Evolutionary conservation across 2,797 vertebrate species (phyloP), one percentile per base, ranked within the genome.

Genomic region (Enteromius argenteus): DNA sequence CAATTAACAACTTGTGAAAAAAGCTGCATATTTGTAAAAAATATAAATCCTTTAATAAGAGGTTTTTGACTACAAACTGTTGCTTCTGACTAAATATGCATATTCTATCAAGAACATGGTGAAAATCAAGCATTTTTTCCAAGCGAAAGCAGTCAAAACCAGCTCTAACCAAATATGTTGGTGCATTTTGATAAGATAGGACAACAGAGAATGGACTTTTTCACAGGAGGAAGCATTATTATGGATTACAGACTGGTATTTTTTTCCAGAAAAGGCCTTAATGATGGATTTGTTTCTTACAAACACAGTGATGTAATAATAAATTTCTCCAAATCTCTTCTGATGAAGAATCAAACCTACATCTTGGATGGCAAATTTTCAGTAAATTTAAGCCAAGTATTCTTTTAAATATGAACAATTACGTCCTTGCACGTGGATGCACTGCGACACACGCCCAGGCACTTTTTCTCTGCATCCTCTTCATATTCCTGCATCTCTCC

Each of bases 371-470:
- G 27, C 5, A 17, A 23, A 23, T 10, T 4, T 56, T 58, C 9
- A 23, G 49, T 17, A 6, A 23, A 58, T 27, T 13, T 32, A 27
- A 64, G 19, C 27, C 5, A 2, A 72, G n/a, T 14, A 5, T 39
- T 64, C 60, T 44, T 35, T 79, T 79, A 81, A 81, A 73, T 71
- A 62, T 64, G 39, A 53, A 13, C 30, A 9, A 21, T 66, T 14
- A 11, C 14, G 19, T 51, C 13, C 39, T 37, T 51, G 8, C 53
- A 56, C 4, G 27, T 78, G 62, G 51, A 44, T 35, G 42, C 79
- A 81, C 56, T 74, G 56, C 67, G 58, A 9, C 64, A 85, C 42
- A 86, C 80, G 85, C 84, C 78, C 85, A 82, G 62, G 85, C 62
- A 39, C 23, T 42, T 27, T 35, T 77, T 23, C 27, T 72, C 51